phyloP scores from a whole-genome alignment of 2,797 vertebrate species.

The Clarias laeviceps region DNA sequence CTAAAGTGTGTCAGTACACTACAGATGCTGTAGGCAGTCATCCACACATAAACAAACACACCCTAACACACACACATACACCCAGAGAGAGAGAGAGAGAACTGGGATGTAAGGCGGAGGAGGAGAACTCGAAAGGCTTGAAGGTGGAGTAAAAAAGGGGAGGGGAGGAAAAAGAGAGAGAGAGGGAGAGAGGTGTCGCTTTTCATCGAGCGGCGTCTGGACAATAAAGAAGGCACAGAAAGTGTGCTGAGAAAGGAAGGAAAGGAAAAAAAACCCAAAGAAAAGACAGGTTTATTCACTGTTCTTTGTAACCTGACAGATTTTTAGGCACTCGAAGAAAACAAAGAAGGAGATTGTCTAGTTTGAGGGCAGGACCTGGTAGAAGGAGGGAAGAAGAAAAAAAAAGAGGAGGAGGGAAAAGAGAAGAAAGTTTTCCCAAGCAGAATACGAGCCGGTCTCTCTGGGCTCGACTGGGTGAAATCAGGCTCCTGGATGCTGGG shows the following conservation, averaged over 20 bases:
- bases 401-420: constrained; percentile 42
- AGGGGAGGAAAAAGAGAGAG: constrained; percentile 41
- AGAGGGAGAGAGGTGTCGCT: constrained; percentile 51
- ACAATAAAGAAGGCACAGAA: constrained; percentile 47
- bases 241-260: constrained; percentile 19
- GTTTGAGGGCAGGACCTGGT: constrained; percentile 25
- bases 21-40: constrained; percentile 12
- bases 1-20: constrained; percentile 1
- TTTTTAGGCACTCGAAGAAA: constrained; percentile 29
- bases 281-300: neutral
- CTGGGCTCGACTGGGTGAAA: constrained; percentile 51
- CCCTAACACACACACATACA: constrained; percentile 4
- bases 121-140: constrained; percentile 38
- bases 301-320: constrained; percentile 17
- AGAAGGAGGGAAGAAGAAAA: neutral
- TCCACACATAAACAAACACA: constrained; percentile 1
- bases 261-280: neutral
- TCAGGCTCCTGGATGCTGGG: constrained; percentile 61
- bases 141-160: constrained; percentile 53
- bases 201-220: constrained; percentile 32
- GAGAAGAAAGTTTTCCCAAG: constrained; percentile 51
- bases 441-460: constrained; percentile 4
- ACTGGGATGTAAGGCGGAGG: constrained; percentile 25
- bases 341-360: constrained; percentile 33
- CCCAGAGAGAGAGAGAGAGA: constrained; percentile 28